phyloP scores from a whole-genome alignment of 2,797 vertebrate species.

The Premnoplex brunnescens region DNA sequence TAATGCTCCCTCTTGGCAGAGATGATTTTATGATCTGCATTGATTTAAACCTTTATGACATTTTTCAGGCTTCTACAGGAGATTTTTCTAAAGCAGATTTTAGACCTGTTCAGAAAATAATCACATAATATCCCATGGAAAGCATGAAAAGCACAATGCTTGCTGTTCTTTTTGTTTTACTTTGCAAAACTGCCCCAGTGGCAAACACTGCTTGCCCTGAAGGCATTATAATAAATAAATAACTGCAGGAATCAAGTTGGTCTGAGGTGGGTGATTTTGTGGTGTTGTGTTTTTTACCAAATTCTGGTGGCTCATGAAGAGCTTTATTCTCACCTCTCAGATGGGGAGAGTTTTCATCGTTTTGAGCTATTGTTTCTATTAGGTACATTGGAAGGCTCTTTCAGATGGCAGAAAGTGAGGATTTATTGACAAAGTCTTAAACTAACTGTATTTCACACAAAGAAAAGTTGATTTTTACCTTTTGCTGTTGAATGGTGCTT shows the following conservation, averaged over 20 bases:
- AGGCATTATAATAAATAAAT: neutral
- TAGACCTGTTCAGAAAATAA: neutral
- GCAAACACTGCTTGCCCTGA: neutral
- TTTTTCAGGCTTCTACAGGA: neutral
- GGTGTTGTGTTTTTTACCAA: neutral
- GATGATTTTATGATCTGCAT: neutral
- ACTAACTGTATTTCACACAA: neutral
- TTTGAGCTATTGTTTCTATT: neutral
- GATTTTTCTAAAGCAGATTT: neutral
- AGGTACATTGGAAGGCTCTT: neutral
- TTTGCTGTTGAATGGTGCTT: neutral
- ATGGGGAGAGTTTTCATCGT: neutral
- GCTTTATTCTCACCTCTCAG: neutral
- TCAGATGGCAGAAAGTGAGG: neutral
- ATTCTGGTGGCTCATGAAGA: neutral
- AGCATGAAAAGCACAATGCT: neutral
- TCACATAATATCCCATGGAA: neutral
- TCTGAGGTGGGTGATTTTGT: neutral
- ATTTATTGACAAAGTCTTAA: neutral
- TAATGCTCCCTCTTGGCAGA: neutral
- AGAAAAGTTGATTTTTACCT: neutral
- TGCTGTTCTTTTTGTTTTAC: neutral
- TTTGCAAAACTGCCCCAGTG: neutral
- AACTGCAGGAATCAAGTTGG: neutral
- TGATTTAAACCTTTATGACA: neutral